phyloP scores from a whole-genome alignment of 2,888 invertebrate genomes.

The Aleiodes testaceus region DNA sequence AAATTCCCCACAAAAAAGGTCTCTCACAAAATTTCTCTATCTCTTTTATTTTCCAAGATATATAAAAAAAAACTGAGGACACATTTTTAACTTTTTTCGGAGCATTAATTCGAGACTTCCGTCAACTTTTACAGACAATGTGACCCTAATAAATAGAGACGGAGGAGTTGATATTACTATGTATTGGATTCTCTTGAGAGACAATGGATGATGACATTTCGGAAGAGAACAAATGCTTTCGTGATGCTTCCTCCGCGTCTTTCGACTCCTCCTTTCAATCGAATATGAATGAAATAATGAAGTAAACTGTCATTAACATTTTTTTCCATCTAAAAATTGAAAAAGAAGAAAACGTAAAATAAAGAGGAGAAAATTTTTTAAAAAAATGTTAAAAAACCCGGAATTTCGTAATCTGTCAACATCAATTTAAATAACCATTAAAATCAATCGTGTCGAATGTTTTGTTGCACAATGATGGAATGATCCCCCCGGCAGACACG shows the following conservation, averaged over 20 bases:
- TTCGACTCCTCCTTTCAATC: conserved; percentile 28
- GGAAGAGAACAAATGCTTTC: conserved; percentile 58
- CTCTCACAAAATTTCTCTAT: no score
- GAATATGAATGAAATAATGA: conserved; percentile 9
- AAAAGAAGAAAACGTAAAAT: background rate
- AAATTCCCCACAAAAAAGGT: no score
- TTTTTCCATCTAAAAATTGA: background rate
- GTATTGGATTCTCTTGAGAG: background rate
- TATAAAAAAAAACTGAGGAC: no score
- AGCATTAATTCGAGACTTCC: conserved; percentile 54
- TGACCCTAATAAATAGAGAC: conserved; percentile 63
- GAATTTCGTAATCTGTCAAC: conserved; percentile 29
- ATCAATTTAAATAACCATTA: conserved; percentile 22
- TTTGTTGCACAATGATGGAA: background rate
- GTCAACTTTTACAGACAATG: conserved; percentile 60
- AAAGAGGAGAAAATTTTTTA: no score
- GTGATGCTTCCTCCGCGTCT: conserved; percentile 55
- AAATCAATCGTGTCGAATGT: conserved; percentile 31
- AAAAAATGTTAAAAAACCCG: background rate
- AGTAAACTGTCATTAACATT: conserved; percentile 3
- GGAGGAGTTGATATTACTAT: conserved; percentile 17
- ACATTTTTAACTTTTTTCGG: background rate
- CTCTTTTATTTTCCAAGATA: no score
- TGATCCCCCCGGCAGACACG: background rate
- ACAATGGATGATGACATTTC: conserved; percentile 52